Base-by-base conservation (phyloP, 1,140 invertebrate species). In the Listronotus bonariensis region DNA sequence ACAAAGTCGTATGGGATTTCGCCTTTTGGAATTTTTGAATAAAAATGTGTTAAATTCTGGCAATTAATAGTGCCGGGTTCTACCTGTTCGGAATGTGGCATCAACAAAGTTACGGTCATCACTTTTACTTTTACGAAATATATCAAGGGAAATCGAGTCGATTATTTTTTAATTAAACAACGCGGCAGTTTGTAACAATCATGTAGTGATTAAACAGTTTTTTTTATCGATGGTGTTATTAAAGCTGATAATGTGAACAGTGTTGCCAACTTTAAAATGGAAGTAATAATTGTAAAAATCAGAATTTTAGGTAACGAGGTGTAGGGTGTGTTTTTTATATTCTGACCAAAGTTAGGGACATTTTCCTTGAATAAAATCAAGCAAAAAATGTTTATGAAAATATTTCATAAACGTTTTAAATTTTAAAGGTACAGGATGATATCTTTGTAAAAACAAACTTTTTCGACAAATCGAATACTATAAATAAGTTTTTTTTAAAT, bases 1-100 rank as follows among this genome's bases (percentile, higher is more conserved):
- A 52, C 59, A 52, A 43, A 58, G 56, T 58, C 56, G 56, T 61
- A 61, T 48, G 42, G 52, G 60, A 55, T 49, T 63, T 49, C 11
- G 59, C 20, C 42, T 62, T 63, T 55, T 34, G 60, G 60, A 45
- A 63, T 63, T 61, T 63, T 63, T 49, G 60, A 63, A 63, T 63
- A 55, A 55, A 63, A 63, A 63, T 63, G 51, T 38, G 51, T 63
- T 63, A 55, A 55, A 63, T 63, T 55, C 53, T 45, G 51, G 42
- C 51, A 52, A 63, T 63, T 63, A 63, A 63, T 63, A 63, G 60
- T 63, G 48, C 36, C n/a, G n/a, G 48, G 32, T 15, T 52, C 43
- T 61, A 61, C 59, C 59, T 61, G 59, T 61, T 61, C 15, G 59
- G 51, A 62, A 62, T 53, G 60, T 55, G 34, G 11, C 8, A 9